Percentiles rank a stretch among this genome's conserved stretches.
phyloP scores from a whole-genome alignment of 2,888 invertebrate species.

The Prosopocoilus inquinatus region DNA sequence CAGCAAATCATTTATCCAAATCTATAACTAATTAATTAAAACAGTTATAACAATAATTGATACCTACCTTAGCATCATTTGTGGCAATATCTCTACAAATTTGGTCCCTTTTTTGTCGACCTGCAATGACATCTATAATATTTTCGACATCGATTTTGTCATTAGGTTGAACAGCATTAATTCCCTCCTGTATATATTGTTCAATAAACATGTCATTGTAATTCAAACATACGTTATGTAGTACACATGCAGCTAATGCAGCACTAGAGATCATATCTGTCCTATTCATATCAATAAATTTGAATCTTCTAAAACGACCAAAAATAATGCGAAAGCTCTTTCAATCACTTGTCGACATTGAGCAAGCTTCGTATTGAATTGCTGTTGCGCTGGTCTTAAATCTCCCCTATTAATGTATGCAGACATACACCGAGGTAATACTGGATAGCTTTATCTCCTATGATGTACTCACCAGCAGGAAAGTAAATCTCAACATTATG shows the following conservation, averaged over 20 bases:
- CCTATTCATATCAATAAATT: slow-evolving; percentile 32
- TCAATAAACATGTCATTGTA: too few species aligned
- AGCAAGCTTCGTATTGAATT: slow-evolving; percentile 23
- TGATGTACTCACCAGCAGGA: slow-evolving; percentile 22
- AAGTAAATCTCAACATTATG: slow-evolving; percentile 15
- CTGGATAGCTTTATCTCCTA: slow-evolving; percentile 33
- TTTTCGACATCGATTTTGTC: too few species aligned
- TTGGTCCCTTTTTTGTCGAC: too few species aligned
- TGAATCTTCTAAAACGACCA: slow-evolving; percentile 31
- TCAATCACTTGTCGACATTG: slow-evolving; percentile 29
- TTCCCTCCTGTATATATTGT: too few species aligned
- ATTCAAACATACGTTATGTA: slow-evolving; percentile 25
- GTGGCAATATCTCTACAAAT: too few species aligned
- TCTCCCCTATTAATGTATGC: slow-evolving; percentile 28
- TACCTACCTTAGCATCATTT: too few species aligned
- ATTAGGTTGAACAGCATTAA: too few species aligned
- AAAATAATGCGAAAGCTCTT: slow-evolving; percentile 31
- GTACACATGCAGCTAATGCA: slow-evolving; percentile 29
- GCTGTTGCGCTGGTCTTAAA: slow-evolving; percentile 16
- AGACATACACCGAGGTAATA: slow-evolving; percentile 23
- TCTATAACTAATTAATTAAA: too few species aligned
- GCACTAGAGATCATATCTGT: slow-evolving; percentile 29
- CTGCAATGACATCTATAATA: too few species aligned
- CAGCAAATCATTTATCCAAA: too few species aligned
- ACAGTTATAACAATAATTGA: too few species aligned